Conservation (phyloP, 2,888 invertebrate species). For the Nomada hirtipes region DNA sequence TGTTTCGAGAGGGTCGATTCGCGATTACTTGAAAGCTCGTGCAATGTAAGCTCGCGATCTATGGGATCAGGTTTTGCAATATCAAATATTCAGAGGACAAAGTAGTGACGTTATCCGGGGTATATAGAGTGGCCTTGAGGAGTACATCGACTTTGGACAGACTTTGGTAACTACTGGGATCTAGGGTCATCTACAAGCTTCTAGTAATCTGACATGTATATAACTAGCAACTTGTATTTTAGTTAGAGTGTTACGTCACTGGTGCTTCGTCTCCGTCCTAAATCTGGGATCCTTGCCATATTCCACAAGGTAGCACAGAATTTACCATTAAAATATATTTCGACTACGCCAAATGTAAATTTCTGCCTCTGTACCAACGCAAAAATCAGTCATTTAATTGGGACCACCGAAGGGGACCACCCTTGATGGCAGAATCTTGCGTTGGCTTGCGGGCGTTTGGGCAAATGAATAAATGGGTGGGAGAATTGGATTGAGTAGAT, state of each 20-base stretch:
- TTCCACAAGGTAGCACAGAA: not conserved
- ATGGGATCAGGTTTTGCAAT: not conserved
- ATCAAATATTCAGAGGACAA: not conserved
- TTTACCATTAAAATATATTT: no score
- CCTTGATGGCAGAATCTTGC: not conserved
- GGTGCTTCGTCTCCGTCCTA: not conserved
- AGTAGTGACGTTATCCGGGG: not conserved
- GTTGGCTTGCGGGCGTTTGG: slow-evolving; percentile 1
- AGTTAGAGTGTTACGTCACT: not conserved
- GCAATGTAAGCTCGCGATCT: not conserved
- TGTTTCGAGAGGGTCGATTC: no score
- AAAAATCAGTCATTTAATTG: no score
- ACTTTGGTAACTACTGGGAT: not conserved
- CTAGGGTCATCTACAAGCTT: not conserved
- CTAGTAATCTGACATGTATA: not conserved
- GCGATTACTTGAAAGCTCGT: slow-evolving; percentile 11
- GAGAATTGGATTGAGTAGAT: slow-evolving; percentile 45
- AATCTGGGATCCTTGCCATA: not conserved
- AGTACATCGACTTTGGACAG: not conserved
- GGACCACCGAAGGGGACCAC: not conserved
- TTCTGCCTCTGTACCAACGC: not conserved
- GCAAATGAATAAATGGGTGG: slow-evolving; percentile 43
- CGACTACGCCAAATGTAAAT: not conserved
- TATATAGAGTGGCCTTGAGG: not conserved
- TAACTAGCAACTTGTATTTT: not conserved